Evolutionary conservation across 2,797 vertebrate species (phyloP), one percentile per base, ranked within the genome.

Genomic region (Mionectes olivaceus): DNA sequence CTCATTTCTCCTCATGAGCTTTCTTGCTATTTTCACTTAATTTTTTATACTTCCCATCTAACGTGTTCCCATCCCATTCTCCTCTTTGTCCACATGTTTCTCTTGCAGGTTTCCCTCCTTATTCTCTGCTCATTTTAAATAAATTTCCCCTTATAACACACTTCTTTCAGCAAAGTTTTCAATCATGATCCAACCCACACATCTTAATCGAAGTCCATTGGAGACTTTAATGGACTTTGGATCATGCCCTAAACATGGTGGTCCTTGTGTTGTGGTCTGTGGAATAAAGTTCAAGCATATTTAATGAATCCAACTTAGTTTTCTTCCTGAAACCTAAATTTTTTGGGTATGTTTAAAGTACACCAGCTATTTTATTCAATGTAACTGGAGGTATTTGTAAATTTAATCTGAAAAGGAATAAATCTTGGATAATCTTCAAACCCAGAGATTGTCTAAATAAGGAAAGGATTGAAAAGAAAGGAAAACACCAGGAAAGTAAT

Each of bases 401-500:
- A 96, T 94, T 93, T 75, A 86, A 93, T 86, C 75, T 70, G 61
- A 83, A 94, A 84, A 95, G 90, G 93, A 91, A 81, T 92, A 95
- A 89, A 90, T 91, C 85, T 89, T 91, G 44, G 91, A 63, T 67
- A 80, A 91, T 91, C 83, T 91, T 94, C 91, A 93, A 96, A 94
- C 91, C 69, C 69, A 53, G 65, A 86, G 94, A 95, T 85, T 97
- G 93, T 96, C 94, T 96, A 83, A 93, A 94, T 96, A 95, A 95
- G 94, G 97, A 96, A 98, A 93, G 78, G 47, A 87, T 83, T 84
- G 59, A 95, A 91, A 95, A 89, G 88, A 60, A 94, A 94, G 94
- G 89, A 96, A 96, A 92, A 97, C 94, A 93, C 86, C 87, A 83
- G 44, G 93, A 94, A 92, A 96, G 90, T 68, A 89, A 95, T 68